Evolutionary conservation across 2,888 invertebrate species (phyloP), one percentile per base, ranked within the genome.

Genomic region (Copidosoma aretas): DNA sequence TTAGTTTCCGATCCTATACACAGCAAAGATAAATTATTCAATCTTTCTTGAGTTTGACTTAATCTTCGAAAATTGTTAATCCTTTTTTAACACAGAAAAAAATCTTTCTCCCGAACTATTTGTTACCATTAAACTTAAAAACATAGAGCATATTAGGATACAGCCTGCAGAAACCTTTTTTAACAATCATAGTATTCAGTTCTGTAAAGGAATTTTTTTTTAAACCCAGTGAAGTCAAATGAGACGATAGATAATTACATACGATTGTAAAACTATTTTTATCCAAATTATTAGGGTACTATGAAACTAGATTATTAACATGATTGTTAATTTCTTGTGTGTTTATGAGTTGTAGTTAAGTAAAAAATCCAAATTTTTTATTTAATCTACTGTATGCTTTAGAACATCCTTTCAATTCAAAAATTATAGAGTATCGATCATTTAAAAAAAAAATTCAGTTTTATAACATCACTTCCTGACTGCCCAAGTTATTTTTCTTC

Each of bases 201-300:
- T 58, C 58, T 19, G n/a, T 58, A 15, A 19, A 39, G 2, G 66
- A 82, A 85, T 89, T 86, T 74, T 62, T 41, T 32, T 54, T 32
- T 10, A 25, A 32, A 49, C 1, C 52, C 24, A 24, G 59, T 19
- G 67, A 24, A 61, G 24, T 67, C 25, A 67, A 62, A 52, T 61
- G 57, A 43, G 61, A 25, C 3, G 51, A 51, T 17, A 61, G 41
- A 19, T 67, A 61, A 51, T 67, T 56, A 24, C 56, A 67, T 57
- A 61, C 60, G 43, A 60, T 24, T 53, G 22, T 19, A 22, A 59
- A 53, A 52, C 53, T 22, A n/a, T n/a, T n/a, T 60, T 59, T 53
- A 56, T 56, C 56, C 21, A 65, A 60, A 53, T 56, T 57, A 21
- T 61, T 41, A 39, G 58, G 24, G 54, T 65, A 65, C 25, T 22